Conservation (phyloP, 2,113 vertebrate genomes). For the Dunckerocampus dactyliophorus region DNA sequence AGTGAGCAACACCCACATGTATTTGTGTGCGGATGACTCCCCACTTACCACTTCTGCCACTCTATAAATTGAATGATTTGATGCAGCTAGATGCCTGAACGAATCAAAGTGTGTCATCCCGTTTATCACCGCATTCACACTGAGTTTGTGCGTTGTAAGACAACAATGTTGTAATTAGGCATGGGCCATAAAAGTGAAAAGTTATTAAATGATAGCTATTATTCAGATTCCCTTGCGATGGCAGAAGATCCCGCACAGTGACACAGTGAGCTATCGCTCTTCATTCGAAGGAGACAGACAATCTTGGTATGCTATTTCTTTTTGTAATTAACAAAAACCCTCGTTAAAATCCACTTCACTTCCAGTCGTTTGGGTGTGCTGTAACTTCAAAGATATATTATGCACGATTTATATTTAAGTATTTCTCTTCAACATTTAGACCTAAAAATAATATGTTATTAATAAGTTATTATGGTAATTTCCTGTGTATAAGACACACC, state of each 20-base stretch:
- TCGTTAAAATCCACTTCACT: no score
- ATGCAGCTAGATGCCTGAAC: constrained; percentile 19
- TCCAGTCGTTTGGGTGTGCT: no score
- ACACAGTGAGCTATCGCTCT: neutral
- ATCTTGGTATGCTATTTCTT: no score
- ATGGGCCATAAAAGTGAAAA: neutral
- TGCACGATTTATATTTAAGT: no score
- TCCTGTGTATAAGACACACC: no score
- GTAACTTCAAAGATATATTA: no score
- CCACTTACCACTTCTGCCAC: neutral
- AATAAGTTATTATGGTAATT: no score
- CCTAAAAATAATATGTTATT: no score
- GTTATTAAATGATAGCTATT: neutral
- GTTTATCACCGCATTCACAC: neutral
- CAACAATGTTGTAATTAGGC: constrained; percentile 10
- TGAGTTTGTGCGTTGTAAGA: constrained; percentile 9
- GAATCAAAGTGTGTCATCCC: constrained; percentile 16
- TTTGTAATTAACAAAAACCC: no score
- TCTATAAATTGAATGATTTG: constrained; percentile 5
- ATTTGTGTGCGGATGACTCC: constrained; percentile 2
- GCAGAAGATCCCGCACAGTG: neutral
- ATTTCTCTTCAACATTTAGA: no score
- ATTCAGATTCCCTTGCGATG: neutral
- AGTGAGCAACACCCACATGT: neutral
- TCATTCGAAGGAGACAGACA: neutral